These are phyloP conservation scores for Thera britannica DNA, from an alignment of 2,888 invertebrate genomes.

Conservation along the genomic window DNA sequence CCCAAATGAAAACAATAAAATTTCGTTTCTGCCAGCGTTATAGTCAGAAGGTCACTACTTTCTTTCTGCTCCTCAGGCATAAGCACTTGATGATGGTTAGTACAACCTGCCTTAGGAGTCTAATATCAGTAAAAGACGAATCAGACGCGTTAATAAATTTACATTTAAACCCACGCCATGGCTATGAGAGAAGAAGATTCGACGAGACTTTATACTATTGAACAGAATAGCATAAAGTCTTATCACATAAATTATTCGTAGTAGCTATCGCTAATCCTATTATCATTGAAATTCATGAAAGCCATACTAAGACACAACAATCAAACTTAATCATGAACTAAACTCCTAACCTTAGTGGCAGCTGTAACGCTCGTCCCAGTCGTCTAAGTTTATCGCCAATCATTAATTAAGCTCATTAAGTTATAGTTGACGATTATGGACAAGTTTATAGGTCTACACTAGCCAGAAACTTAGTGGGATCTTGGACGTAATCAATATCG, in stretches of 20 bases:
- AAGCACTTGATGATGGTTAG: not conserved
- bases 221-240: no score
- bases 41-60: not conserved
- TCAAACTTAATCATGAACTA: constrained; percentile 28
- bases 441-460: constrained; percentile 34
- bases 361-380: constrained; percentile 35
- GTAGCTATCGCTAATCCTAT: not conserved
- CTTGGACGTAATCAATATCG: constrained; percentile 31
- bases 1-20: constrained; percentile 29
- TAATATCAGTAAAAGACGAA: not conserved
- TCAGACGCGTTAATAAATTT: no score
- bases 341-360: constrained; percentile 28
- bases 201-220: no score
- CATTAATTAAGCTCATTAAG: constrained; percentile 43
- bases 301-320: constrained; percentile 13
- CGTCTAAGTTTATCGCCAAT: constrained; percentile 33
- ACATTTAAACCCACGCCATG: no score
- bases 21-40: constrained; percentile 15
- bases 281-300: constrained; percentile 5
- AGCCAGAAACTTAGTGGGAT: constrained; percentile 34
- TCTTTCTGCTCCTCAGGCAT: not conserved
- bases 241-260: not conserved
- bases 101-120: not conserved
- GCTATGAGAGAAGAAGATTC: no score
- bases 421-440: constrained; percentile 39